Conservation (phyloP, 2,113 vertebrate species). For the Elephantulus edwardii region DNA sequence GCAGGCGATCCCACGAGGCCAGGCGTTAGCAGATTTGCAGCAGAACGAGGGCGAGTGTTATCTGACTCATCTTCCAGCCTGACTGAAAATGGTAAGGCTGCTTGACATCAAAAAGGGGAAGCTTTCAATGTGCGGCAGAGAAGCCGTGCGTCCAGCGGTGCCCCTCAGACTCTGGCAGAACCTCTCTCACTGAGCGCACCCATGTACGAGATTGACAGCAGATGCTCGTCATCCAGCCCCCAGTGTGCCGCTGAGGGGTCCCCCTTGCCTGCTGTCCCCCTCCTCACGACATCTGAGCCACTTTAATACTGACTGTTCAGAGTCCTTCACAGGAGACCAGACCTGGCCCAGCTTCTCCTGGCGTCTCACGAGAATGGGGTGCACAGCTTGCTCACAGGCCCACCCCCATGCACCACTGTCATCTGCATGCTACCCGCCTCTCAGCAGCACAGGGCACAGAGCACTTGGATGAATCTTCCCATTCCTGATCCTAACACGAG, state of each 20-base stretch:
- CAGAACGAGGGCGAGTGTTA: neutral
- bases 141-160: fast-evolving
- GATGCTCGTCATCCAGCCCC: neutral
- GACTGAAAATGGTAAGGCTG: neutral
- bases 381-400: neutral
- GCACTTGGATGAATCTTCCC: neutral
- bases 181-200: neutral
- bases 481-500: constrained; percentile 51
- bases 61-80: neutral
- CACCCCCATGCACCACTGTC: neutral
- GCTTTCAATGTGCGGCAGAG: neutral
- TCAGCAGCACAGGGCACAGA: neutral
- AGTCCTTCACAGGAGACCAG: neutral
- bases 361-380: neutral
- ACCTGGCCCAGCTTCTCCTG: neutral
- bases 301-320: neutral
- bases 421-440: constrained; percentile 33
- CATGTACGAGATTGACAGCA: neutral
- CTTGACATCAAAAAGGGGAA: neutral
- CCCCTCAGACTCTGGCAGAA: neutral
- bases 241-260: neutral
- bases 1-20: neutral
- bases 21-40: neutral
- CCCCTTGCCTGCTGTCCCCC: neutral
- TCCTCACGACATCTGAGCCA: neutral